Evolutionary conservation across 1,140 invertebrate genomes (phyloP).

Genomic region (Lepidurus arcticus): DNA sequence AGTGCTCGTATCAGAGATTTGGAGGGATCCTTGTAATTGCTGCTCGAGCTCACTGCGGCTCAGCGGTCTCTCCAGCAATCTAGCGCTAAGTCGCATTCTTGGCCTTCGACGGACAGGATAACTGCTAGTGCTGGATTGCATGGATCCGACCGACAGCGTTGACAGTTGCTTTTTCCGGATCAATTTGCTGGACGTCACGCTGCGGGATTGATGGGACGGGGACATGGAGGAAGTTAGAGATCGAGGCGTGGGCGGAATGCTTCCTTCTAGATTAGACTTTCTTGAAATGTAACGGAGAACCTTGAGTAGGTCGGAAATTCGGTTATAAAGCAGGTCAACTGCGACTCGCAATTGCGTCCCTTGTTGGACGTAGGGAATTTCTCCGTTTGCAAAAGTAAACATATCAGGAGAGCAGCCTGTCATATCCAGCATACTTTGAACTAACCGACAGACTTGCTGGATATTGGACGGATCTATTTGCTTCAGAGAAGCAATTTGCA

Average conservation of each 20-base stretch:
- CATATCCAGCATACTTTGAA: background rate
- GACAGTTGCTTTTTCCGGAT: background rate
- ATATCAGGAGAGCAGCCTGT: background rate
- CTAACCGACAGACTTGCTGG: background rate
- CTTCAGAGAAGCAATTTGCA: background rate
- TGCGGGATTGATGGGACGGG: background rate
- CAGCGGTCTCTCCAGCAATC: conserved; percentile 6
- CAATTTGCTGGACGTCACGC: background rate
- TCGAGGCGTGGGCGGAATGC: conserved; percentile 2
- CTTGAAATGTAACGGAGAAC: background rate
- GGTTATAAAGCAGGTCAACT: background rate
- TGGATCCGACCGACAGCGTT: conserved; percentile 4
- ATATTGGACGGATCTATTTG: background rate
- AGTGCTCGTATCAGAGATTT: background rate
- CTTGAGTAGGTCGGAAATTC: background rate
- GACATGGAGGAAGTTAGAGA: conserved; percentile 10
- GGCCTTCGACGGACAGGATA: background rate
- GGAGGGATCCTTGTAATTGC: background rate
- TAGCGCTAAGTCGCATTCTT: background rate
- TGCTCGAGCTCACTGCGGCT: background rate
- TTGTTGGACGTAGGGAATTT: background rate
- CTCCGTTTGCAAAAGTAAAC: background rate
- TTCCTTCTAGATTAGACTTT: background rate
- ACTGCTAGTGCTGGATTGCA: conserved; percentile 5
- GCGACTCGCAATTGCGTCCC: background rate